Base-by-base conservation (phyloP, 2,888 invertebrate species). In the Xanthorhoe designata region DNA sequence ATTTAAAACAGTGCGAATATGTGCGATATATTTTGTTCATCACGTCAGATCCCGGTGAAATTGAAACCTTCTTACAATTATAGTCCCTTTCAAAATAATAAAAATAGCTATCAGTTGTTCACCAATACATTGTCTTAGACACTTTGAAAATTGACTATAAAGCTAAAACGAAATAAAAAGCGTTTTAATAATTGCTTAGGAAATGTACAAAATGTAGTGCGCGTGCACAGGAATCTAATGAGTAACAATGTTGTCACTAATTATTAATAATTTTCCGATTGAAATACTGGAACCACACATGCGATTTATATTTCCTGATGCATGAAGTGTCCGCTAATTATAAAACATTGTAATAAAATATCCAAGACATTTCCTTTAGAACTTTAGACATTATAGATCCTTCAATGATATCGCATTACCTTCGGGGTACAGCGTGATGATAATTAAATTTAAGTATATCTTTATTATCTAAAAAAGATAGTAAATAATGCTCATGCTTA, bases 171-270 rank as follows among this genome's bases (percentile, higher is more conserved):
- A 47, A 5, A 17, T n/a, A 45, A 45, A 53, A 13, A 29, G 18
- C 53, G 53, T 58, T 63, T 57, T 19, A 47, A 9, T 63, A 63
- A 63, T 63, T 58, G 45, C 24, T 35, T 15, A 52, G 63, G 57
- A 63, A 63, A 63, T 38, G 54, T 6, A 63, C n/a, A 42, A 49
- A 42, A 42, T 35, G 17, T 13, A 29, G 19, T 19, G 47, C 47
- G 17, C 47, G 13, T 17, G 47, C 47, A 6, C 19, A 42, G 50
- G 18, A 50, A 59, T 42, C n/a, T 49, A 59, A 64, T 55, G 15
- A 55, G 35, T n/a, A 15, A 15, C 24, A 35, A 17, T 56, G 49
- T 54, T 17, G 45, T 45, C 19, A 24, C 17, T 50, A 55, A 50
- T 59, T 42, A 55, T 24, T 38, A 59, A 18, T 24, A 58, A 58